These are phyloP conservation scores for Otus scops DNA, from an alignment of 2,797 vertebrate genomes.

Conservation along the genomic window DNA sequence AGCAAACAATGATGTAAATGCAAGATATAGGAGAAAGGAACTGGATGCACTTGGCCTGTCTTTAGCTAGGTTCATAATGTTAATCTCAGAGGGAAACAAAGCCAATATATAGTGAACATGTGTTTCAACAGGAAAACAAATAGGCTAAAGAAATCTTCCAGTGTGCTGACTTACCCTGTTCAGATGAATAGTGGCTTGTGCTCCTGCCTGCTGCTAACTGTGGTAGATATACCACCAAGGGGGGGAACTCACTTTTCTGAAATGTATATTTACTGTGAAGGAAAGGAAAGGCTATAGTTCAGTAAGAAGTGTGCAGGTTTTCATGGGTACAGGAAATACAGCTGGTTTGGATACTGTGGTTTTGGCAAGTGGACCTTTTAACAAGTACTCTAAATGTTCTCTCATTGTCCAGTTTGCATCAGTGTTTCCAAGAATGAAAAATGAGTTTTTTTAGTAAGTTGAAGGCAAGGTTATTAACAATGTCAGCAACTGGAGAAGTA, in stretches of 20 bases:
- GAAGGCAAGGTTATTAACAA: neutral
- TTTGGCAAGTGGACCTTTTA: neutral
- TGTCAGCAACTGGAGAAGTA: neutral
- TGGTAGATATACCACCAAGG: accelerated
- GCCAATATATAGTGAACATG: accelerated
- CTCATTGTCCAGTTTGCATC: neutral
- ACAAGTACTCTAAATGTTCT: neutral
- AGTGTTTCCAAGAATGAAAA: neutral
- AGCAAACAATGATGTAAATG: neutral
- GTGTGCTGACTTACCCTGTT: neutral
- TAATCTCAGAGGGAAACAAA: neutral
- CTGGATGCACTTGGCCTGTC: neutral
- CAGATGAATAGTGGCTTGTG: neutral
- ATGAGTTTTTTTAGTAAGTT: neutral
- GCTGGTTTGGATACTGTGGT: neutral
- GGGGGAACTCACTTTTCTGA: neutral
- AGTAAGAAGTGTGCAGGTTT: neutral
- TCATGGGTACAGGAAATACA: accelerated
- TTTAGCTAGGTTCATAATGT: neutral
- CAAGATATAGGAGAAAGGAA: neutral
- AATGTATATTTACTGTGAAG: too few relatives aligned
- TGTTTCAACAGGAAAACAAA: neutral
- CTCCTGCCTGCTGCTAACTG: neutral
- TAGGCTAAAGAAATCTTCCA: neutral
- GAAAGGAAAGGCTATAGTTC: neutral